Evolutionary conservation across 53 echinoderm and acorn worm species (phyloP).

Genomic region (Holothuria scabra): DNA sequence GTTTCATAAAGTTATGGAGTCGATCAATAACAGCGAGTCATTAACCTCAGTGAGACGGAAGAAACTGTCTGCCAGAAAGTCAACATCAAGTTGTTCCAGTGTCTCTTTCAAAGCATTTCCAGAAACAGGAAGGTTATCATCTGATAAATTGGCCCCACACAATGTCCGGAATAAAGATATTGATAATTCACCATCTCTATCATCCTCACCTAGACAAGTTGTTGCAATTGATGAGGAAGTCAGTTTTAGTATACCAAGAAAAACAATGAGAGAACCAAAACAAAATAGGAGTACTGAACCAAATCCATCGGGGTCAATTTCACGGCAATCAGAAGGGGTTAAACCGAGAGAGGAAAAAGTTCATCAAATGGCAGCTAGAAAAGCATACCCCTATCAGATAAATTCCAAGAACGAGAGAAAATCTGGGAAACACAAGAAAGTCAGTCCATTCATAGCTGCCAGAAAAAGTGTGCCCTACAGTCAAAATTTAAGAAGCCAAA

Average conservation of each 20-base stretch:
- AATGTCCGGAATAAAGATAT: background rate
- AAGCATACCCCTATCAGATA: no score
- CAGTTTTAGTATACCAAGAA: conserved; percentile 2
- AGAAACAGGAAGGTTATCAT: background rate
- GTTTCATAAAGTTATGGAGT: conserved; percentile 34
- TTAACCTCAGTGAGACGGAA: conserved; percentile 2
- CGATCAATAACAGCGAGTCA: conserved; percentile 1
- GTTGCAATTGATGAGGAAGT: conserved; percentile 34
- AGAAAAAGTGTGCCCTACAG: no score
- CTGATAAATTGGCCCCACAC: background rate
- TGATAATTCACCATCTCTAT: no score
- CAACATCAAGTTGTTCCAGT: conserved; percentile 1
- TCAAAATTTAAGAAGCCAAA: no score
- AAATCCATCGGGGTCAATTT: no score
- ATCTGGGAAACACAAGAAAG: no score
- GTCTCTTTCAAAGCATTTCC: background rate
- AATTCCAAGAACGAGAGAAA: no score
- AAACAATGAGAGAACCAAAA: background rate
- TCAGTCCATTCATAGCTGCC: no score
- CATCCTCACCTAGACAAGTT: background rate
- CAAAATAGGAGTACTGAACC: no score
- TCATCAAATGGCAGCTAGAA: no score
- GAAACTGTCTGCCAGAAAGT: conserved; percentile 25
- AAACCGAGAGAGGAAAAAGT: no score
- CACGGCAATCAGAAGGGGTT: no score